Evolutionary conservation across 2,888 invertebrate genomes (phyloP), one percentile per base, ranked within the genome.

Genomic region (Epistrophe eligans): DNA sequence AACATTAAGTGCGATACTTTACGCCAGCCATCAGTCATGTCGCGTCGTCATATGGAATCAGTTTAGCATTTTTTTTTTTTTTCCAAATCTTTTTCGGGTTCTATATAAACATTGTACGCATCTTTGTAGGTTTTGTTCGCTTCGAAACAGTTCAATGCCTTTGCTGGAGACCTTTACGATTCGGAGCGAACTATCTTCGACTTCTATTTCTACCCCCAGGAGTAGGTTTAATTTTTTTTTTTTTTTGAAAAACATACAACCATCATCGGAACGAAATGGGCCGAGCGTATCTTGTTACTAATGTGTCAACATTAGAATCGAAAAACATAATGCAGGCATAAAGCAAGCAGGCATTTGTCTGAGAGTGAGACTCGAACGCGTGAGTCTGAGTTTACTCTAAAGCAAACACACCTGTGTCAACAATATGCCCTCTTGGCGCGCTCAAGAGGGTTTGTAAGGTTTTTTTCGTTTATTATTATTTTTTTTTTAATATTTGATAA

Each of bases 331-430:
- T 88, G 88, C 85, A 88, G 81, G 84, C 90, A 89, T 85, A 55
- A 8, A 28, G 50, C 50, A 45, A 6, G 7, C 8, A 84, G 79
- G 80, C 89, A 88, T 84, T 80, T 62, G 84, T 72, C 79, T 84
- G 64, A 62, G 64, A 67, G 24, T 24, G 48, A 73, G 67, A 38
- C 11, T 80, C 74, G 40, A 55, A 60, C 76, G 84, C 82, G 81
- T 85, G 85, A 85, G 77, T 82, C 82, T 82, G 82, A 82, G 77
- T 85, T 85, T 85, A 85, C 85, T 88, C 87, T 67, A 84, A 88
- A 77, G 71, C 57, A 81, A 89, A 89, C 88, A 90, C 91, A 91
- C 91, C 91, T 91, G 91, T 91, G 91, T 91, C 91, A 91, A 91
- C 90, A 91, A 88, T 80, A 60, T 87, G 89, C 35, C 62, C 57